Conservation (phyloP, 2,797 vertebrate genomes). For the Sebastolobus alascanus region DNA sequence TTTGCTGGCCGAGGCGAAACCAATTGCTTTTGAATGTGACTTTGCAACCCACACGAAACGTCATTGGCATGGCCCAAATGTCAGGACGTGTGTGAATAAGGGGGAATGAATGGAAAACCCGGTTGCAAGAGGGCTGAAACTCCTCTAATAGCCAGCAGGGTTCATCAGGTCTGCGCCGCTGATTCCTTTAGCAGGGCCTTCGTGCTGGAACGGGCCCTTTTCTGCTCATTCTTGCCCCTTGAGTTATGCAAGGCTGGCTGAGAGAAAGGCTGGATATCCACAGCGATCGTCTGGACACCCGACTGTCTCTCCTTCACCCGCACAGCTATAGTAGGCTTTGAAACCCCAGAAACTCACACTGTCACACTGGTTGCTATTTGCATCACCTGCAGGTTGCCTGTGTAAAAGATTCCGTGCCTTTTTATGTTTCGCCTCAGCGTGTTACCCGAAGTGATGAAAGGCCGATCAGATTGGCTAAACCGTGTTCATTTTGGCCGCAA, state of each 20-base stretch:
- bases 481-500: slow-evolving; percentile 53
- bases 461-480: slow-evolving; percentile 42
- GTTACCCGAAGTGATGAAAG: slow-evolving; percentile 54
- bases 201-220: slow-evolving; percentile 61
- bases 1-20: slow-evolving; percentile 27
- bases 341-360: slow-evolving; percentile 42
- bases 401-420: slow-evolving; percentile 40
- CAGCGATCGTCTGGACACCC: slow-evolving; percentile 41
- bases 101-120: slow-evolving; percentile 73
- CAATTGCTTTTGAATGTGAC: slow-evolving; percentile 42
- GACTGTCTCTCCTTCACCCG: slow-evolving; percentile 26
- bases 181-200: slow-evolving; percentile 79
- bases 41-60: slow-evolving; percentile 55
- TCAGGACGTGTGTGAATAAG: slow-evolving; percentile 57
- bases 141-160: slow-evolving; percentile 66
- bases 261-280: slow-evolving; percentile 61
- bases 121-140: slow-evolving; percentile 50
- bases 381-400: slow-evolving; percentile 35
- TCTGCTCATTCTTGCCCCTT: slow-evolving; percentile 55
- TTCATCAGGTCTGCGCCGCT: slow-evolving; percentile 72
- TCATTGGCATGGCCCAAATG: slow-evolving; percentile 55
- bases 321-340: slow-evolving; percentile 39
- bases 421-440: slow-evolving; percentile 42
- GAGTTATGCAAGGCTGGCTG: slow-evolving; percentile 70
- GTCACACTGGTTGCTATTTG: slow-evolving; percentile 53